Conservation (phyloP, 2,113 vertebrate genomes). For the Mohoua ochrocephala region DNA sequence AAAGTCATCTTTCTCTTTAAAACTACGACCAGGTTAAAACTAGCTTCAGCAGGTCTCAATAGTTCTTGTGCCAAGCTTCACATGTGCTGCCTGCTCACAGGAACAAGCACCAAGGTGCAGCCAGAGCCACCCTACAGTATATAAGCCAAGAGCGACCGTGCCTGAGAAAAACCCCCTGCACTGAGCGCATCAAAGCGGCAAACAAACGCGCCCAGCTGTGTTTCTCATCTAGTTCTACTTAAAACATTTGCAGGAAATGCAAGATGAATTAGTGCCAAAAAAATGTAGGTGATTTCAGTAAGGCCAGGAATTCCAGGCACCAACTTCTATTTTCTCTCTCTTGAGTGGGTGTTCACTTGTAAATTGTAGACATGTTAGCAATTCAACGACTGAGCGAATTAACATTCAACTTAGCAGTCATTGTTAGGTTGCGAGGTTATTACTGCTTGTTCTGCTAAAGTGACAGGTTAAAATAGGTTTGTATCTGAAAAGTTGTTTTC, state of each 20-base stretch:
- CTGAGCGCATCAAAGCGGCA: not conserved
- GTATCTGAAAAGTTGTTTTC: conserved; percentile 31
- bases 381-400: conserved; percentile 72
- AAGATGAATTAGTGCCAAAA: not conserved
- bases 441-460: conserved; percentile 42
- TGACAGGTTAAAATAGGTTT: conserved; percentile 43
- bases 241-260: conserved; percentile 22
- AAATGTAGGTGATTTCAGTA: conserved; percentile 35
- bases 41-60: not conserved
- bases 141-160: not conserved
- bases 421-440: conserved; percentile 51
- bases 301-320: conserved; percentile 36
- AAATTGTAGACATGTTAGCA: conserved; percentile 67
- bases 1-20: not conserved
- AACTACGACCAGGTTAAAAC: not conserved
- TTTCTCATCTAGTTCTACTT: conserved; percentile 32
- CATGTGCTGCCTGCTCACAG: not conserved
- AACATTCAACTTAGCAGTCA: conserved; percentile 67
- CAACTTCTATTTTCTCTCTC: conserved; percentile 38
- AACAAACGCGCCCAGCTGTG: not conserved
- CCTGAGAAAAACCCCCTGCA: not conserved
- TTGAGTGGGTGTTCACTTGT: conserved; percentile 71
- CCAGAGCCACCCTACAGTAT: not conserved
- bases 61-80: not conserved
- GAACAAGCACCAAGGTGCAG: not conserved